These are phyloP conservation scores for Oscheius sp. DNA, from an alignment of 2,888 invertebrate genomes.

Conservation along the genomic window DNA sequence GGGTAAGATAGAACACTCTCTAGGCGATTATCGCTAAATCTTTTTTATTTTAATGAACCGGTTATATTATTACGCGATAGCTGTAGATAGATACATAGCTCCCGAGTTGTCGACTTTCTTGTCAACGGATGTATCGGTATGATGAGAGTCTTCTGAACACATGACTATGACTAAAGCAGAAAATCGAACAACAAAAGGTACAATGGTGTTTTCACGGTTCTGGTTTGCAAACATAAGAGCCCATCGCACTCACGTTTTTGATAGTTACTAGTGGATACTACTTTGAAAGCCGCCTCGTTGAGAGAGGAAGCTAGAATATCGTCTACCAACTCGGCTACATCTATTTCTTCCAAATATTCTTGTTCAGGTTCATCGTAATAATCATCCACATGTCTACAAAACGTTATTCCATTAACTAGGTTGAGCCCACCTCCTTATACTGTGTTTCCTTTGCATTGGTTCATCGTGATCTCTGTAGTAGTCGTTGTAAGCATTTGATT, in stretches of 20 bases:
- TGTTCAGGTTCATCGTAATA: constrained; percentile 31
- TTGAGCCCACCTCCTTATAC: background rate
- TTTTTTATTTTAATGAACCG: background rate
- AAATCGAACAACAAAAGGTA: constrained; percentile 2
- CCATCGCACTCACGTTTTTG: constrained; percentile 11
- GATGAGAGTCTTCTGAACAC: constrained; percentile 10
- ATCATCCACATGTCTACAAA: constrained; percentile 27
- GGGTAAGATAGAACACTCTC: constrained; percentile 20
- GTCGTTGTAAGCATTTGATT: constrained; percentile 32
- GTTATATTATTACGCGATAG: background rate
- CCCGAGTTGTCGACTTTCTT: constrained; percentile 20
- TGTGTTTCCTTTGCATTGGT: background rate
- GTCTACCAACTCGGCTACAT: constrained; percentile 44
- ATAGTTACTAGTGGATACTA: background rate
- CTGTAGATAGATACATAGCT: constrained; percentile 15
- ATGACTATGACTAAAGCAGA: background rate
- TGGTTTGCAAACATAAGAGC: constrained; percentile 10
- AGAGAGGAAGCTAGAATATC: constrained; percentile 46
- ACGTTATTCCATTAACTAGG: background rate
- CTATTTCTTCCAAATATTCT: constrained; percentile 19
- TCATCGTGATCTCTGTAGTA: constrained; percentile 29
- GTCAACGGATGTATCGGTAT: constrained; percentile 49
- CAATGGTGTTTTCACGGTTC: constrained; percentile 19
- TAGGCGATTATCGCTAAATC: constrained; percentile 10
- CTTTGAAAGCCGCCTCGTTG: constrained; percentile 44